Percentiles rank a stretch among this genome's conserved stretches.
Conservation (phyloP, 1,140 invertebrate species). For the Phortica variegata region DNA sequence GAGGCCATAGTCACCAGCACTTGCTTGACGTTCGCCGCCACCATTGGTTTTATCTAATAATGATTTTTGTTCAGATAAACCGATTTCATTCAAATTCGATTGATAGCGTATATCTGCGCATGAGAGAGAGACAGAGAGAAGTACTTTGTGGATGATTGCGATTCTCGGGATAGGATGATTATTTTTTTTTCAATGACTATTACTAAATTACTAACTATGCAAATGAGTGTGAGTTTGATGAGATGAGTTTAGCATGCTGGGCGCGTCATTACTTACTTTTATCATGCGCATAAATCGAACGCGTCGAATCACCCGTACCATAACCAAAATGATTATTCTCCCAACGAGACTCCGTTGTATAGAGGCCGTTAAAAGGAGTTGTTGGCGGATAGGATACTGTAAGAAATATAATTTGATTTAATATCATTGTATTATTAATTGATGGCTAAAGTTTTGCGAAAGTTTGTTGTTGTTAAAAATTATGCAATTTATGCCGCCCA, state of each 20-base stretch:
- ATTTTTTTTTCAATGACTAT: neutral
- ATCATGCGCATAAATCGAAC: constrained; percentile 35
- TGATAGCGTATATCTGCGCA: constrained; percentile 66
- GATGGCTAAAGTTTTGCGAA: too few relatives aligned
- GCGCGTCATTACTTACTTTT: constrained; percentile 55
- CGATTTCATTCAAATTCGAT: constrained; percentile 70
- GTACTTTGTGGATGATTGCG: neutral
- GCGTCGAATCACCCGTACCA: constrained; percentile 29
- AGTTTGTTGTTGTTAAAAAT: too few relatives aligned
- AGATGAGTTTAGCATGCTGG: too few relatives aligned
- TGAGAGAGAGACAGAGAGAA: constrained; percentile 15
- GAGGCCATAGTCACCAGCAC: constrained; percentile 41
- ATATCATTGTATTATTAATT: too few relatives aligned
- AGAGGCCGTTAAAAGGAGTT: constrained; percentile 33
- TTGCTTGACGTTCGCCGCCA: constrained; percentile 33
- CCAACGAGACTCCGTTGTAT: constrained; percentile 44
- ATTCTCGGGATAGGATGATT: too few relatives aligned
- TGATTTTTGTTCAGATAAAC: constrained; percentile 70
- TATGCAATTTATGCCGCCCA: too few relatives aligned
- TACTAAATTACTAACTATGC: too few relatives aligned
- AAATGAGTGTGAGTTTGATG: too few relatives aligned
- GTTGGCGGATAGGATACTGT: constrained; percentile 49
- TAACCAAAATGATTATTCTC: constrained; percentile 32
- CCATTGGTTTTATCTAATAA: constrained; percentile 57
- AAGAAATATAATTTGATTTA: too few relatives aligned